Evolutionary conservation across 2,888 invertebrate species (phyloP).

Genomic region (Mythimna impura): DNA sequence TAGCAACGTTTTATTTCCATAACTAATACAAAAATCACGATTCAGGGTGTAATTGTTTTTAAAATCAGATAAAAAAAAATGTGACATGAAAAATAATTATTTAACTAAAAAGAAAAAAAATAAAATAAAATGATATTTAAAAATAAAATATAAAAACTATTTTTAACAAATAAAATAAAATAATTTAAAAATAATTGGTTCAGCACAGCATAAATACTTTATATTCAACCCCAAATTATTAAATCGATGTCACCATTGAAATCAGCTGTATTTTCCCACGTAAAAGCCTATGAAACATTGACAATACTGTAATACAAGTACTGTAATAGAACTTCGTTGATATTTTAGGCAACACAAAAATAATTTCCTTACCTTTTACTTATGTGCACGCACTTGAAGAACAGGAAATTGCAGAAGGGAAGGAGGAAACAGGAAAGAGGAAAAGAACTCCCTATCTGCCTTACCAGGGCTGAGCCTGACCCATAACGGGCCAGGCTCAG

Average conservation of each 20-base stretch:
- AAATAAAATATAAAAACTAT: too few species aligned
- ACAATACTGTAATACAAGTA: neutral
- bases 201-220: neutral
- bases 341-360: neutral
- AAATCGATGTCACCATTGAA: neutral
- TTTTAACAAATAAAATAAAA: neutral
- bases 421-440: neutral
- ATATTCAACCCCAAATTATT: neutral
- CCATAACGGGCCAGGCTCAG: neutral
- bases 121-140: too few species aligned
- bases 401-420: neutral
- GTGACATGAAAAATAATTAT: neutral
- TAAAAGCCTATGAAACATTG: neutral
- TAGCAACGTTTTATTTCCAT: neutral
- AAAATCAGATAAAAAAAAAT: neutral
- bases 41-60: neutral
- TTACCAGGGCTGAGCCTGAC: conserved; percentile 10
- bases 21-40: neutral
- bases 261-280: neutral
- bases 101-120: too few species aligned
- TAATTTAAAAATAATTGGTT: neutral
- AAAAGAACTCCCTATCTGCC: neutral
- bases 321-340: neutral
- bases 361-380: conserved; percentile 3
- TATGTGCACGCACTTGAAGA: neutral